Evolutionary conservation across 2,888 invertebrate genomes (phyloP), one percentile per base, ranked within the genome.

Genomic region (Amblyteles armatorius): DNA sequence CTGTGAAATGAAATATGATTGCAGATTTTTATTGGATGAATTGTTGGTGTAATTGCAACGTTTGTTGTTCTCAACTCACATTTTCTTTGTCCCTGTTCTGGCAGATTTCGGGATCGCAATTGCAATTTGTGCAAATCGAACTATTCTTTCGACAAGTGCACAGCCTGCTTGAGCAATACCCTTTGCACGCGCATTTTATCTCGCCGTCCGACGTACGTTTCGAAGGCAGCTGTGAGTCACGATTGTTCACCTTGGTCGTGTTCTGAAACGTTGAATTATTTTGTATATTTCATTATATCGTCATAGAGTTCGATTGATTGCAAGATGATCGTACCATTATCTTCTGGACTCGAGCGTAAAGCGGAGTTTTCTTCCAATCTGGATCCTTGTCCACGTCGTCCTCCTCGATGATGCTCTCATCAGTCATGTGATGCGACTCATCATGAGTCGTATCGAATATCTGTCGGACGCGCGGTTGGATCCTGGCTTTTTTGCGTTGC

Each of bases 281-380:
- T 55, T 55, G 7, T 55, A 55, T 16, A 19, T 19, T 55, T 55
- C 2, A 6, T 55, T 48, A 19, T 40, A 29, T 16, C 16, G 44
- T 40, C 11, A n/a, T 6, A n/a, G 11, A 40, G 3, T n/a, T 52
- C 44, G 13, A 80, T 13, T 52, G 4, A 22, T 44, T 3, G 22
- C 5, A 13, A n/a, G 79, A 33, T 6, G 16, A 19, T 22, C 74
- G 80, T 91, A 92, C 93, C 89, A 90, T 90, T 63, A 92, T 83
- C 63, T 90, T 93, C 65, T 89, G 90, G 67, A 94, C 89, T 68
- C 93, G 94, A 87, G 95, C 96, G 78, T 95, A 95, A 0, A 96
- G 91, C 0, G 97, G 97, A 1, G 97, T 97, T 55, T 95, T 95
- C 50, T 93, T 94, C 97, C 97, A 97, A 89, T 97, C 97, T 0